Evolutionary conservation across 2,888 invertebrate species (phyloP).

Genomic region (Mycalesis mineus): DNA sequence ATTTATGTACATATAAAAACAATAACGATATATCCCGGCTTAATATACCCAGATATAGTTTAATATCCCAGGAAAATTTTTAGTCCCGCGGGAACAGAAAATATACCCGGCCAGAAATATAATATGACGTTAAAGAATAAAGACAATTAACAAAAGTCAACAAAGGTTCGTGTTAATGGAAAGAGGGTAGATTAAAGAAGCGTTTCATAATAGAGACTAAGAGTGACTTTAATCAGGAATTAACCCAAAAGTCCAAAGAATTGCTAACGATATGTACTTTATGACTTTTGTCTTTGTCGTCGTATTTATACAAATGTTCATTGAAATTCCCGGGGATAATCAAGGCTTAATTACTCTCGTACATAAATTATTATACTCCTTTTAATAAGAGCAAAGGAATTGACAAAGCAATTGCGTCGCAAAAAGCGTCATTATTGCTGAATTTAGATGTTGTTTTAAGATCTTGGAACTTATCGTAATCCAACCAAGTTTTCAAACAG

Average conservation of each 20-base stretch:
- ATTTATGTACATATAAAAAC: no score
- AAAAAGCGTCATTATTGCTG: no score
- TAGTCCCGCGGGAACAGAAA: neutral
- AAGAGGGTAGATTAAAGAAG: neutral
- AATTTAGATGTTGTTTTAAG: no score
- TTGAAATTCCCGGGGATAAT: neutral
- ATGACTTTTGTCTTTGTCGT: neutral
- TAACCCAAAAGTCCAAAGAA: neutral
- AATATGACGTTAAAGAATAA: neutral
- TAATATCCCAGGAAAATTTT: neutral
- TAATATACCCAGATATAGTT: no score
- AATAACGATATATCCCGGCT: no score
- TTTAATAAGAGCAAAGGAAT: neutral
- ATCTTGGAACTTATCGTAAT: no score
- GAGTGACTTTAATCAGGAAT: neutral
- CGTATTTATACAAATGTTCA: constrained; percentile 5
- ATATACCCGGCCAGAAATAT: neutral
- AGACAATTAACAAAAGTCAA: neutral
- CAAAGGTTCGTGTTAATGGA: neutral
- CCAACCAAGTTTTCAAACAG: no score
- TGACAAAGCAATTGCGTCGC: neutral
- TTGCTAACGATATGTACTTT: neutral
- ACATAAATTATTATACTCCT: constrained; percentile 3
- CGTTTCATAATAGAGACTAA: neutral
- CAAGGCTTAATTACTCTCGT: neutral